A percentile compares a stretch with the other conserved stretches of the same genome.
Conservation (phyloP, 2,888 invertebrate species). For the Drosophila aldrichi region DNA sequence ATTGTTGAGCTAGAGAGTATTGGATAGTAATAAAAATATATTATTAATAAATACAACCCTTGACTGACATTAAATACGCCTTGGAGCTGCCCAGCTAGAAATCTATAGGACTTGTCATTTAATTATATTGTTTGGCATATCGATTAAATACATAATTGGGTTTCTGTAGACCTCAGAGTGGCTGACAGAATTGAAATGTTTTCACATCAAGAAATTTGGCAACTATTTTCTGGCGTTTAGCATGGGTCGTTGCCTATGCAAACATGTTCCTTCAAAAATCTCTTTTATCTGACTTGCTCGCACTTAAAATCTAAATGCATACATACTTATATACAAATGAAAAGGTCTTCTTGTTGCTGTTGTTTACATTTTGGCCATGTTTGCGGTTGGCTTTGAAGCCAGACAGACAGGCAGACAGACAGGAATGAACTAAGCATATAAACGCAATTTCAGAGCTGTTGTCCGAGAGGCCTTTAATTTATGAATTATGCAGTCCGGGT, state of each 20-base stretch:
- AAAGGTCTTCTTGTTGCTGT: constrained; percentile 9
- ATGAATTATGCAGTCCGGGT: constrained; percentile 69
- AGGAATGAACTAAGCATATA: constrained; percentile 16
- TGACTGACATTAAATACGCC: neutral
- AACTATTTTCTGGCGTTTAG: neutral
- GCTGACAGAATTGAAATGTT: neutral
- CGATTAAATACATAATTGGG: neutral
- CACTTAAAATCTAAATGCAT: constrained; percentile 5
- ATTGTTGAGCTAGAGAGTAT: neutral
- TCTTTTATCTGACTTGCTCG: neutral
- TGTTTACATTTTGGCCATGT: constrained; percentile 65
- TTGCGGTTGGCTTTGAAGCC: constrained; percentile 61
- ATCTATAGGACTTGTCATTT: neutral
- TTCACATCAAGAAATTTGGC: neutral
- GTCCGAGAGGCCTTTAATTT: constrained; percentile 48
- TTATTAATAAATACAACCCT: no score
- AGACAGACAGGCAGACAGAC: constrained; percentile 3
- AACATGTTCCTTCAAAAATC: constrained; percentile 8
- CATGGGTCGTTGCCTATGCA: constrained; percentile 6
- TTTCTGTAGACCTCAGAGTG: neutral
- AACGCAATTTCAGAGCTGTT: constrained; percentile 21
- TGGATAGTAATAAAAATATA: no score
- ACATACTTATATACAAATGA: constrained; percentile 8
- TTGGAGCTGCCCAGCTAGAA: neutral
- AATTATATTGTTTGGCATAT: neutral